Base-by-base conservation (phyloP, 2,113 vertebrate species). In the Oostethus manadensis region DNA sequence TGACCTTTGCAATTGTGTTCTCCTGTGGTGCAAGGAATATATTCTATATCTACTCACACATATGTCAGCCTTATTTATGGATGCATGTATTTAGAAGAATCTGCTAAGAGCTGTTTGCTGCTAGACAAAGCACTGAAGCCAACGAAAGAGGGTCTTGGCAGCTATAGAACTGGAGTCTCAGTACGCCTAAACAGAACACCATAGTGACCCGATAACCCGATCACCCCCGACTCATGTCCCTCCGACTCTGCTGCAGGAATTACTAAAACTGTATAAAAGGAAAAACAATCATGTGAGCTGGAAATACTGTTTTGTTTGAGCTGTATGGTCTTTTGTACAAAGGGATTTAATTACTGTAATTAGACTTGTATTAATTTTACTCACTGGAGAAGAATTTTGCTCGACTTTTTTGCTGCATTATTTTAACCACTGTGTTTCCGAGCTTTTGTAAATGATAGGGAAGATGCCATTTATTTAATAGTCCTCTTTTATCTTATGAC, bases 371-470 rank as follows among this genome's bases (percentile, higher is more conserved):
- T 93, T 94, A 93, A 93, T 88, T 87, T 92, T 90, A 94, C 93
- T 95, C 89, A 94, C 91, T 96, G 93, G 92, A 94, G 87, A 93
- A 88, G 86, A 91, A 79, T 90, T 71, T 60, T 66, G 47, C 82
- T 89, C 54, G 46, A 63, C 76, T 90, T 77, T 63, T 85, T 90
- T 91, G 91, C 90, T 93, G 91, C 88, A 93, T 88, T 93, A 92
- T 94, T 93, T 94, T 96, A 97, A 97, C 94, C 94, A 95, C 92
- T 95, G 92, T 93, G 67, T 84, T 86, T 85, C 75, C 75, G 80
- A 73, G 71, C 74, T 72, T 76, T 42, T 88, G 86, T 88, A 88
- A 84, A 89, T 86, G 78, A 83, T 88, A 86, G 87, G 87, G 84
- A 84, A 84, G 73, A 79, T 88, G 84, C 82, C 89, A 90, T 88